Percentiles rank a stretch among this genome's conserved stretches.
These are phyloP conservation scores for Prenolepis imparis DNA, from an alignment of 2,888 invertebrate genomes.

Conservation along the genomic window DNA sequence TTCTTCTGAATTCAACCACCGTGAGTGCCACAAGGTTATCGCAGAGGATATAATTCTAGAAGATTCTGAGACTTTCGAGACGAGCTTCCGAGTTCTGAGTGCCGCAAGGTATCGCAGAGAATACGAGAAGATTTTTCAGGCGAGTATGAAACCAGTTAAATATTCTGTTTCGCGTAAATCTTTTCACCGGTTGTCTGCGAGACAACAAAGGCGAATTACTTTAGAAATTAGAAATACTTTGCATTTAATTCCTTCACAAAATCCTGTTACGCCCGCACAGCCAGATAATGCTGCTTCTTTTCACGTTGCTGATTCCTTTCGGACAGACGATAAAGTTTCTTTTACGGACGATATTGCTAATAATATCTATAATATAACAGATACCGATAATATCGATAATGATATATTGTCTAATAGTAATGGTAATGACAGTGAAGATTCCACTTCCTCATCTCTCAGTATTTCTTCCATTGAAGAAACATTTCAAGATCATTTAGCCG, in stretches of 20 bases:
- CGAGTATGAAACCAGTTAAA: too few species aligned
- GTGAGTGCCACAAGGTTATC: too few species aligned
- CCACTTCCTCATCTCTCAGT: conserved; percentile 13
- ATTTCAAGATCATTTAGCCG: conserved; percentile 21
- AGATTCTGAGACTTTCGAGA: too few species aligned
- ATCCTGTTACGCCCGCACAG: not conserved
- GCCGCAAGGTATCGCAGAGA: too few species aligned
- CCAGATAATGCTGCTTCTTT: not conserved
- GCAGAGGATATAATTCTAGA: too few species aligned
- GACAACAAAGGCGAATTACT: conserved; percentile 5
- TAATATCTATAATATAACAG: not conserved
- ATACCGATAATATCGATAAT: not conserved
- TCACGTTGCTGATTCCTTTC: not conserved
- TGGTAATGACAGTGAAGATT: conserved; percentile 10
- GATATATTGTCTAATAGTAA: conserved; percentile 7
- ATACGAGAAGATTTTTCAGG: too few species aligned
- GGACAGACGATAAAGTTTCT: not conserved
- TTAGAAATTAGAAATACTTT: conserved; percentile 1
- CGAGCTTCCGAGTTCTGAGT: too few species aligned
- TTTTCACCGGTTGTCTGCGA: conserved; percentile 7
- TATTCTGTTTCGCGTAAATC: conserved; percentile 10
- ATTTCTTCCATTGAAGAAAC: not conserved
- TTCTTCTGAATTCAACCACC: too few species aligned
- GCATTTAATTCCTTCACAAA: not conserved
- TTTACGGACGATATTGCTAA: not conserved